phyloP scores from a whole-genome alignment of 2,113 vertebrate species.

The Siniperca knerii region DNA sequence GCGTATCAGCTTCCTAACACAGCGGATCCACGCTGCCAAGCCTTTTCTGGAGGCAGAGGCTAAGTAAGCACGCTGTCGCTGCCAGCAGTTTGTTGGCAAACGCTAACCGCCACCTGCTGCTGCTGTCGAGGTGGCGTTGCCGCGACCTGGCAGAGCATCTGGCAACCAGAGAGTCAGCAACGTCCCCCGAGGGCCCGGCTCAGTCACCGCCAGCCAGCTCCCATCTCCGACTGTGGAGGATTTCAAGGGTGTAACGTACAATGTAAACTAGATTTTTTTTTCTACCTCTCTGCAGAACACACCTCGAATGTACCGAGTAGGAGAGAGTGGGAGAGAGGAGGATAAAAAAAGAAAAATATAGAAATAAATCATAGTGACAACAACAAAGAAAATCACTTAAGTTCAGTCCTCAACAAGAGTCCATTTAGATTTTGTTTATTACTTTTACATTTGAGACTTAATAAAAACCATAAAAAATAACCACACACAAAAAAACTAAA shows the following conservation, averaged over 20 bases:
- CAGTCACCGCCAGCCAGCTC: conserved; percentile 47
- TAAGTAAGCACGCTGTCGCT: conserved; percentile 67
- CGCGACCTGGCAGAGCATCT: conserved; percentile 70
- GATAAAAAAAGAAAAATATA: not conserved
- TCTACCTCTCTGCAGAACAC: not conserved
- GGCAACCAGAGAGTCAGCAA: conserved; percentile 42
- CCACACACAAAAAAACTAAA: too few species aligned
- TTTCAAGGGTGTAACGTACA: conserved; percentile 35
- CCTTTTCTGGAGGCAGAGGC: conserved; percentile 71
- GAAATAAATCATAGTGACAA: not conserved
- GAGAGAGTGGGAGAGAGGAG: not conserved
- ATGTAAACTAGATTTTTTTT: conserved; percentile 2
- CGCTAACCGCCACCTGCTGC: conserved; percentile 73
- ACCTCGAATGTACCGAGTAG: not conserved
- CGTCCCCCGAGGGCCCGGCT: conserved; percentile 61
- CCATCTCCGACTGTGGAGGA: conserved; percentile 35
- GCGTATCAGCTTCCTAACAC: conserved; percentile 69
- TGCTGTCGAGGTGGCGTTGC: conserved; percentile 61
- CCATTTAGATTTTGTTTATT: too few species aligned
- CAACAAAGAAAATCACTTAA: not conserved
- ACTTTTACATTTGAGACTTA: too few species aligned
- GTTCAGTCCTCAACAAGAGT: too few species aligned
- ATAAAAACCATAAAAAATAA: too few species aligned
- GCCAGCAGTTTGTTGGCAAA: conserved; percentile 78
- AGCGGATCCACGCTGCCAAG: conserved; percentile 53